These are phyloP conservation scores for Aphidius colemani DNA, from an alignment of 2,888 invertebrate genomes.

Conservation along the genomic window DNA sequence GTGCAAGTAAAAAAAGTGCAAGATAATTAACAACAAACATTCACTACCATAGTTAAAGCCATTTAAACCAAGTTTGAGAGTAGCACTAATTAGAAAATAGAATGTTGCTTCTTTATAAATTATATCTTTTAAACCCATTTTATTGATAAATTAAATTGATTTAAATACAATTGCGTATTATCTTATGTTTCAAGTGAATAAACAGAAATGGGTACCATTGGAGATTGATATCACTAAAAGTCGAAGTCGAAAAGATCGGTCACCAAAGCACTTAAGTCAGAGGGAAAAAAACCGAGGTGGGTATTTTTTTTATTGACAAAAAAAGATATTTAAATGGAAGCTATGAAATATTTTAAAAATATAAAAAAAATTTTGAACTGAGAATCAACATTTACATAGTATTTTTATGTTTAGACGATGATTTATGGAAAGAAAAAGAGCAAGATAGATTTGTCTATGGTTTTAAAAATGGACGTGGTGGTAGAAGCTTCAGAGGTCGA, in stretches of 20 bases:
- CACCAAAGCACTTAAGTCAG: slow-evolving; percentile 58
- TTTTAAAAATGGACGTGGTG: slow-evolving; percentile 51
- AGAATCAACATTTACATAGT: neutral
- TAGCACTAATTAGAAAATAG: too few relatives aligned
- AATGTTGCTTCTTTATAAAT: too few relatives aligned
- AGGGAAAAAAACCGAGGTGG: slow-evolving; percentile 54
- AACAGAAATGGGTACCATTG: slow-evolving; percentile 90
- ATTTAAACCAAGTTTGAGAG: too few relatives aligned
- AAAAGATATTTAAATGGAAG: slow-evolving; percentile 7
- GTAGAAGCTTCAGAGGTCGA: slow-evolving; percentile 56
- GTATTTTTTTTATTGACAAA: slow-evolving; percentile 10
- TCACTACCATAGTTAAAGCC: too few relatives aligned
- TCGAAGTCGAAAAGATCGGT: slow-evolving; percentile 69
- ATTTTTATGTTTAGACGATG: slow-evolving; percentile 42
- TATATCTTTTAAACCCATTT: too few relatives aligned
- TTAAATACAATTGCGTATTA: too few relatives aligned
- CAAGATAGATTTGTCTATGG: slow-evolving; percentile 50
- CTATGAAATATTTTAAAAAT: slow-evolving; percentile 9
- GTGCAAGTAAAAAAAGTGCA: too few relatives aligned
- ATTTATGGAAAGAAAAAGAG: slow-evolving; percentile 53
- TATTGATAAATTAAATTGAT: too few relatives aligned
- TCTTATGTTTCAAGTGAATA: slow-evolving; percentile 55
- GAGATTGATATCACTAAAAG: slow-evolving; percentile 82
- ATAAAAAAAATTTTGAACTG: slow-evolving; percentile 5
- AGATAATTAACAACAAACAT: too few relatives aligned